phyloP scores from a whole-genome alignment of 2,888 invertebrate species.

The Limnephilus lunatus region DNA sequence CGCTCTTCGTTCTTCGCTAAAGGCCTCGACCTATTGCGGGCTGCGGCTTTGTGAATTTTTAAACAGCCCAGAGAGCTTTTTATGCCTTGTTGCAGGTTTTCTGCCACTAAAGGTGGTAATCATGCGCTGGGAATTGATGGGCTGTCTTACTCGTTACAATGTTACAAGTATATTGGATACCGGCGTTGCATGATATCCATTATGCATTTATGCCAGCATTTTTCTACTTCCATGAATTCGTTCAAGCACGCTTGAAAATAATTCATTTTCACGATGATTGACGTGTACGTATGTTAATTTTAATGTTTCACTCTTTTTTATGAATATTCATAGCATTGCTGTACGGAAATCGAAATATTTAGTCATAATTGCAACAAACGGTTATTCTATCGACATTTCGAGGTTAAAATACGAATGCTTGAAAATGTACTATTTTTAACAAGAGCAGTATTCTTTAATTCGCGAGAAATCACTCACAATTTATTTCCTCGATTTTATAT shows the following conservation, averaged over 20 bases:
- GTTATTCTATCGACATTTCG: too few species aligned
- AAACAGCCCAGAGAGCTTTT: conserved; percentile 18
- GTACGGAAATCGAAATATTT: background rate
- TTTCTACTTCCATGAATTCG: background rate
- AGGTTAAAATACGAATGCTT: background rate
- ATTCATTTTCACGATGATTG: background rate
- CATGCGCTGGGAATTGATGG: conserved; percentile 24
- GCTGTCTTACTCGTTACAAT: background rate
- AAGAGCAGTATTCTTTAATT: background rate
- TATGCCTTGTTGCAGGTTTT: background rate
- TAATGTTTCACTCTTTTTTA: background rate
- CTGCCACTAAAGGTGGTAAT: conserved; percentile 22
- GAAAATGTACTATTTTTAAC: background rate
- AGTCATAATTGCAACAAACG: background rate
- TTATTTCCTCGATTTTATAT: background rate
- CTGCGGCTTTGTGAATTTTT: conserved; percentile 38
- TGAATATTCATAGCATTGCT: background rate
- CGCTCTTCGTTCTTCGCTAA: background rate
- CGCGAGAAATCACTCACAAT: background rate
- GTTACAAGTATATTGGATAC: background rate
- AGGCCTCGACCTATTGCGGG: conserved; percentile 39
- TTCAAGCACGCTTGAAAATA: background rate
- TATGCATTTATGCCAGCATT: background rate
- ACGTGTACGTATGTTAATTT: background rate
- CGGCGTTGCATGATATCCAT: background rate